Evolutionary conservation across 2,797 vertebrate genomes (phyloP).

Genomic region (Sandelia bainsii): DNA sequence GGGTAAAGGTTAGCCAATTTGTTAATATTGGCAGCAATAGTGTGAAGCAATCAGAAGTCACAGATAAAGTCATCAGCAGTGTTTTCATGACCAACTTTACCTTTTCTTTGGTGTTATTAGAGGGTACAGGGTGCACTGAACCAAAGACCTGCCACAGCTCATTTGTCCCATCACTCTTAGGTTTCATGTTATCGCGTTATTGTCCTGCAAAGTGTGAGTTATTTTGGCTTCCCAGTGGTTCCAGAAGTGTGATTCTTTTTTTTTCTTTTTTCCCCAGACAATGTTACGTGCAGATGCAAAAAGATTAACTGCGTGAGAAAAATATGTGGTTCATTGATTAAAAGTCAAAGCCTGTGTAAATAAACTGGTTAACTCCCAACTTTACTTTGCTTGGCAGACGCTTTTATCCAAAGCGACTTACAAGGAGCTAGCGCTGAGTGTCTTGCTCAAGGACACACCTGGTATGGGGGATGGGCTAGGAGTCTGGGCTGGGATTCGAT

Average conservation of each 20-base stretch:
- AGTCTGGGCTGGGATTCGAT: too few species aligned
- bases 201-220: background rate
- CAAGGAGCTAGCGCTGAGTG: too few species aligned
- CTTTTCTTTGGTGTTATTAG: constrained; percentile 15
- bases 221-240: background rate
- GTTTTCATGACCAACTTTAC: constrained; percentile 26
- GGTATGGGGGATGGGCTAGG: too few species aligned
- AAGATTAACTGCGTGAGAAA: background rate
- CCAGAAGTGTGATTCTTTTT: background rate
- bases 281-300: too few species aligned
- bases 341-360: background rate
- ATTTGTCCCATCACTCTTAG: background rate
- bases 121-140: constrained; percentile 42
- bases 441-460: too few species aligned
- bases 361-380: too few species aligned
- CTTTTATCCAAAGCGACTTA: too few species aligned
- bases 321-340: background rate
- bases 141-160: constrained; percentile 46
- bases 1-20: constrained; percentile 5
- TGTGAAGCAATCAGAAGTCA: constrained; percentile 11
- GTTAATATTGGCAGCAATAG: constrained; percentile 7
- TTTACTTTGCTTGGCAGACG: too few species aligned
- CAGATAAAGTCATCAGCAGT: constrained; percentile 17
- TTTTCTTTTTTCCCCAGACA: background rate
- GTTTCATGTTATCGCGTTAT: constrained; percentile 15